Conservation (phyloP, 2,888 invertebrate species). For the Cephus runcator region DNA sequence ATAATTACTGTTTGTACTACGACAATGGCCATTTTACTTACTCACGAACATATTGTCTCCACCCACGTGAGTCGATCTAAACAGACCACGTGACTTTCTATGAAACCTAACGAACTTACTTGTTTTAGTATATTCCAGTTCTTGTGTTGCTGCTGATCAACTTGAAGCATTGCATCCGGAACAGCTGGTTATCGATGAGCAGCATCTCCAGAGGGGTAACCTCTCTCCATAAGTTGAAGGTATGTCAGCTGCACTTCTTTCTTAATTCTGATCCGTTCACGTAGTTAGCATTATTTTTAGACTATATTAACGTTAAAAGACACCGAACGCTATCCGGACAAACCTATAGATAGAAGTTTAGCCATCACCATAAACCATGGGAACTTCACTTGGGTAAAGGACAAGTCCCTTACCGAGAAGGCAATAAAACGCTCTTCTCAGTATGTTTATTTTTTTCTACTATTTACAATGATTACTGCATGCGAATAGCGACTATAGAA, state of each 20-base stretch:
- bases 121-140: constrained; percentile 39
- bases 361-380: constrained; percentile 66
- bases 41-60: constrained; percentile 31
- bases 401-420: constrained; percentile 24
- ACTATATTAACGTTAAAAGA: constrained; percentile 64
- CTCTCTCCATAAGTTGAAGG: constrained; percentile 50
- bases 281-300: constrained; percentile 38
- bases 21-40: constrained; percentile 35
- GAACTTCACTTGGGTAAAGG: constrained; percentile 63
- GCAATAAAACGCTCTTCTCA: constrained; percentile 16
- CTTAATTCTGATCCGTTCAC: constrained; percentile 4
- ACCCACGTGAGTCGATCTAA: constrained; percentile 30
- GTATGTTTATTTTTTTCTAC: constrained; percentile 10
- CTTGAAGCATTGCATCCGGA: constrained; percentile 42
- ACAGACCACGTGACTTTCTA: neutral
- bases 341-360: constrained; percentile 63
- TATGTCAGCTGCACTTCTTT: constrained; percentile 15
- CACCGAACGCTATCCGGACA: constrained; percentile 60
- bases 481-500: neutral
- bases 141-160: constrained; percentile 42
- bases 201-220: constrained; percentile 46
- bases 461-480: neutral
- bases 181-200: constrained; percentile 47
- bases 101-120: neutral
- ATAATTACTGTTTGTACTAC: constrained; percentile 36